phyloP scores from a whole-genome alignment of 1,140 invertebrate species.

The Brachystomella parvula region DNA sequence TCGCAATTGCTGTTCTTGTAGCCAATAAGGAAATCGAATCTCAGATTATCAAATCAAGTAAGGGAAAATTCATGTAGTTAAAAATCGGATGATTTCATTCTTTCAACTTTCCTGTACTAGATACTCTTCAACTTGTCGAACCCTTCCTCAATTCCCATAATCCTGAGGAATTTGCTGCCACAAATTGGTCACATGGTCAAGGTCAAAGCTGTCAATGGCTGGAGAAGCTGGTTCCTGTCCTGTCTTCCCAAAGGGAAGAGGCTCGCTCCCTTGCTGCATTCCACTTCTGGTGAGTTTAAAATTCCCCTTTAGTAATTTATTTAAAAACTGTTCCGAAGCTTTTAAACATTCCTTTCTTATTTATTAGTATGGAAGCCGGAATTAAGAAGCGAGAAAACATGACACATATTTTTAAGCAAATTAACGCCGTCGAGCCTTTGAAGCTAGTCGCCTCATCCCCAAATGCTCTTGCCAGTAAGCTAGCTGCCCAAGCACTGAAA shows the following conservation, averaged over 20 bases:
- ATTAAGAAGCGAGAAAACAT: conserved; percentile 96
- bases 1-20: conserved; percentile 91
- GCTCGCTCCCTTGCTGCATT: conserved; percentile 94
- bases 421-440: conserved; percentile 88
- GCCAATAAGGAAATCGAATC: conserved; percentile 98
- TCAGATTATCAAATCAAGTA: conserved; percentile 83
- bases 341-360: neutral
- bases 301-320: neutral
- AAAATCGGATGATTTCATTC: neutral
- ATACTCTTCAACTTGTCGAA: conserved; percentile 85
- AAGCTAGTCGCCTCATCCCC: conserved; percentile 96
- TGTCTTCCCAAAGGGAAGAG: conserved; percentile 90
- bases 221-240: conserved; percentile 82
- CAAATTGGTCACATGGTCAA: conserved; percentile 79
- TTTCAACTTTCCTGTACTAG: conserved; percentile 6
- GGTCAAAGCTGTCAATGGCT: conserved; percentile 96
- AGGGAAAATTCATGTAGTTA: neutral
- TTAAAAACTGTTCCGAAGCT: conserved; percentile 8
- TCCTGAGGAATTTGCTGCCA: conserved; percentile 89
- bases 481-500: conserved; percentile 87
- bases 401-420: conserved; percentile 86
- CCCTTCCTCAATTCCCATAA: conserved; percentile 90
- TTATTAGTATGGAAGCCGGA: conserved; percentile 77
- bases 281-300: conserved; percentile 68
- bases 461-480: conserved; percentile 94